Conservation (phyloP, 2,888 invertebrate species). For the Pasiphila rectangulata region DNA sequence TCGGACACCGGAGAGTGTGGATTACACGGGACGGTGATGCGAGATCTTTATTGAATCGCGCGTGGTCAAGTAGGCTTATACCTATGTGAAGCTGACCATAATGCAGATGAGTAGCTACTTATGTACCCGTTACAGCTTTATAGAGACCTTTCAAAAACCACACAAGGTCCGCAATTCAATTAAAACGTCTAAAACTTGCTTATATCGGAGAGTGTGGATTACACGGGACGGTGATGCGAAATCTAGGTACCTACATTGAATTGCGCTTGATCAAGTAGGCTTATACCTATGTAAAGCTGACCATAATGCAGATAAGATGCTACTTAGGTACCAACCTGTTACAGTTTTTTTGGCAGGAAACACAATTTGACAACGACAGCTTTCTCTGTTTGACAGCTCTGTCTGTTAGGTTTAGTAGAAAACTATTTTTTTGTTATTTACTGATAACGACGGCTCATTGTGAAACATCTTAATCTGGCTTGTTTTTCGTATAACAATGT, state of each 20-base stretch:
- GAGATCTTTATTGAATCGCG: slow-evolving; percentile 14
- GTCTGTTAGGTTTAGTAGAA: no score
- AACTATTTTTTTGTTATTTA: no score
- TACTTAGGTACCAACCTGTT: no score
- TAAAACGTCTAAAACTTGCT: no score
- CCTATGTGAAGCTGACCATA: slow-evolving; percentile 1
- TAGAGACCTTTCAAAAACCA: no score
- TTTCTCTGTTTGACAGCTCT: no score
- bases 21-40: slow-evolving; percentile 40
- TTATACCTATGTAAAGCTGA: slow-evolving; percentile 4
- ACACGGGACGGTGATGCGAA: slow-evolving; percentile 32
- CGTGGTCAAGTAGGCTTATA: slow-evolving; percentile 21
- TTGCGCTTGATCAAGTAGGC: slow-evolving; percentile 20
- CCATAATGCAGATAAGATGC: neutral
- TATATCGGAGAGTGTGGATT: slow-evolving; percentile 53
- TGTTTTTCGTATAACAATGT: no score
- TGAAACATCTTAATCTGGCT: no score
- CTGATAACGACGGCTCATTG: no score
- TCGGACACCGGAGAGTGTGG: slow-evolving; percentile 47
- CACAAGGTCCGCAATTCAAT: no score
- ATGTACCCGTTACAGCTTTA: neutral
- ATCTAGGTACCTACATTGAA: slow-evolving; percentile 14
- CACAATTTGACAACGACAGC: no score
- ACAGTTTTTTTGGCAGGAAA: no score
- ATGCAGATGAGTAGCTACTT: slow-evolving; percentile 1